Conservation (phyloP, 2,888 invertebrate species). For the Chalcis sispes region DNA sequence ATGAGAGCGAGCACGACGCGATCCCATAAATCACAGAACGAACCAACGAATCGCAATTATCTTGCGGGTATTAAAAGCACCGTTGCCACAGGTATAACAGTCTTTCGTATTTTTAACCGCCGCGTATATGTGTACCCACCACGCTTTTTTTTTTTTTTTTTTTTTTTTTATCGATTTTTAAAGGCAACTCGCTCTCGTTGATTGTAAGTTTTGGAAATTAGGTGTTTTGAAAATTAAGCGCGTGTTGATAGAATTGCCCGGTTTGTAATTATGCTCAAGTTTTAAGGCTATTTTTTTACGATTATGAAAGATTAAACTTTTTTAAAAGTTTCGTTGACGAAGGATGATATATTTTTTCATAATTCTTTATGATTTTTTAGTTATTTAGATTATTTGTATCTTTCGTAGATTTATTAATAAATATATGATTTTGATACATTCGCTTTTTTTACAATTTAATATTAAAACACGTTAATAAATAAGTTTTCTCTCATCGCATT, state of each 20-base stretch:
- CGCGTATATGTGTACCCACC: not conserved
- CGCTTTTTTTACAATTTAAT: too few relatives aligned
- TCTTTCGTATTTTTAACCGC: too few relatives aligned
- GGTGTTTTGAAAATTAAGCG: not conserved
- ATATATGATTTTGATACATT: too few relatives aligned
- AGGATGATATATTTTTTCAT: too few relatives aligned
- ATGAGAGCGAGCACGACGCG: constrained; percentile 41
- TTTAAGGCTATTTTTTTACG: too few relatives aligned
- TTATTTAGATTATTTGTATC: too few relatives aligned
- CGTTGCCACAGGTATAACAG: constrained; percentile 55
- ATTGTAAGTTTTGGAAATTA: not conserved
- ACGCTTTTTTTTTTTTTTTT: not conserved
- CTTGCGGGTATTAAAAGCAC: constrained; percentile 70
- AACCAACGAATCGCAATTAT: constrained; percentile 56
- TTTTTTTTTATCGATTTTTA: not conserved
- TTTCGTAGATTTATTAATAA: too few relatives aligned
- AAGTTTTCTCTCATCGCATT: not conserved
- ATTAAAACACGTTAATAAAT: too few relatives aligned
- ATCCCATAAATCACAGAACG: constrained; percentile 50
- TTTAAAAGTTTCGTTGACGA: too few relatives aligned
- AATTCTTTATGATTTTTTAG: too few relatives aligned
- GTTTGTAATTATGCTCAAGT: too few relatives aligned
- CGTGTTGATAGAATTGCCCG: not conserved
- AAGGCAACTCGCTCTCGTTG: not conserved
- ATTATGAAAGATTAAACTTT: too few relatives aligned